phyloP scores from a whole-genome alignment of 2,888 invertebrate species.

The Tetragonula carbonaria region DNA sequence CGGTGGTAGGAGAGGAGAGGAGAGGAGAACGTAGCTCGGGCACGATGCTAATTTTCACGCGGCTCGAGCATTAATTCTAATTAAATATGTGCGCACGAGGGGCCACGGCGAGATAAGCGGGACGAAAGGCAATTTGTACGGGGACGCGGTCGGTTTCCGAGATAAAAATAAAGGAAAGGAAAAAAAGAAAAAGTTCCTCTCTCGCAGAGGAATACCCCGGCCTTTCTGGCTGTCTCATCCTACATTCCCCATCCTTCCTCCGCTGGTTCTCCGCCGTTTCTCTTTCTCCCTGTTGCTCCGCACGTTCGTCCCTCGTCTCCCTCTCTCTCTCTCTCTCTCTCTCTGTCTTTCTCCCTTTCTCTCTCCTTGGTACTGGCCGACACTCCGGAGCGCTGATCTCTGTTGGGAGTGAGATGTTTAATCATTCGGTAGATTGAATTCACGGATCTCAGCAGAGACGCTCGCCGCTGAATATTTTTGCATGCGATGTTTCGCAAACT shows the following conservation, averaged over 20 bases:
- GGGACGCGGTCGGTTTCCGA: constrained; percentile 70
- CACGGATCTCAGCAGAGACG: constrained; percentile 57
- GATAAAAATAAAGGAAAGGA: constrained; percentile 67
- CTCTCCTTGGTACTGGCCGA: constrained; percentile 1
- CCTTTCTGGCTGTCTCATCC: constrained; percentile 56
- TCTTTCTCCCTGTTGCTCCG: constrained; percentile 25
- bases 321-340: not conserved
- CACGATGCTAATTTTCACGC: constrained; percentile 76
- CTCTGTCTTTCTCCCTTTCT: not conserved
- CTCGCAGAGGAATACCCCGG: constrained; percentile 57
- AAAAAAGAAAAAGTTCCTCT: constrained; percentile 57
- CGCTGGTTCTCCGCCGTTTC: not conserved
- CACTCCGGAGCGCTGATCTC: constrained; percentile 51
- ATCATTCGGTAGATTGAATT: constrained; percentile 80
- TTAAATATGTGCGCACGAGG: constrained; percentile 75
- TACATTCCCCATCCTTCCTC: constrained; percentile 12
- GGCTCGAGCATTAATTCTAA: constrained; percentile 77
- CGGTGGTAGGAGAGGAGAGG: not conserved
- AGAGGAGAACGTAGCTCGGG: constrained; percentile 39
- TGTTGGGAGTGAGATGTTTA: constrained; percentile 75
- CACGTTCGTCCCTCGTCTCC: constrained; percentile 5
- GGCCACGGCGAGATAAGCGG: constrained; percentile 71
- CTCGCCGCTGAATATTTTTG: constrained; percentile 77
- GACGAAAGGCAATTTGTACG: constrained; percentile 77
- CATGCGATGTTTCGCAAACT: constrained; percentile 67